Evolutionary conservation across 2,113 vertebrate genomes (phyloP).

Genomic region (Hepsetus odoe): DNA sequence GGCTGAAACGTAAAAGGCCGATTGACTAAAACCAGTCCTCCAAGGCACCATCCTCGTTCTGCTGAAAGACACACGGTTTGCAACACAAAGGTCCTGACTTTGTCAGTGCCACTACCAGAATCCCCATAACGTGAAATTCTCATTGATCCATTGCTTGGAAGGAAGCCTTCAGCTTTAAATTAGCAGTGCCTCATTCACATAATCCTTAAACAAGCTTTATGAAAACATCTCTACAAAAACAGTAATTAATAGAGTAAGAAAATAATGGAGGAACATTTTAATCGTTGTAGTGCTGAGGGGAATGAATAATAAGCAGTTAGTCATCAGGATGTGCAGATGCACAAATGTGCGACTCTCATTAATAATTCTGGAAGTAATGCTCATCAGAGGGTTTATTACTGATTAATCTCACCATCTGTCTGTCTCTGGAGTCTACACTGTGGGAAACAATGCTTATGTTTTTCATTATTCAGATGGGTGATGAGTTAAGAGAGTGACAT

Average conservation of each 20-base stretch:
- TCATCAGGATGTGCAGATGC: constrained; percentile 52
- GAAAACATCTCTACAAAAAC: constrained; percentile 21
- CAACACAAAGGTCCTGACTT: background rate
- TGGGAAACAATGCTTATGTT: constrained; percentile 39
- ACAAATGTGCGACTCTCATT: constrained; percentile 49
- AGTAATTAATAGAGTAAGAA: constrained; percentile 44
- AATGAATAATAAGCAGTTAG: constrained; percentile 50
- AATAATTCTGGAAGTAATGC: constrained; percentile 57
- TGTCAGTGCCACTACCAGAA: constrained; percentile 1
- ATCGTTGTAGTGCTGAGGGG: constrained; percentile 58
- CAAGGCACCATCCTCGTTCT: background rate
- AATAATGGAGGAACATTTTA: constrained; percentile 50
- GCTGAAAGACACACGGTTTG: background rate
- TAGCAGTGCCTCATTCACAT: background rate
- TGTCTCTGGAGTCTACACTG: constrained; percentile 39
- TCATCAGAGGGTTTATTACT: constrained; percentile 55
- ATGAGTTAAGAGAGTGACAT: constrained; percentile 37
- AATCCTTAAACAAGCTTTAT: constrained; percentile 38
- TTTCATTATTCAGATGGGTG: constrained; percentile 51
- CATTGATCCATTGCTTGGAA: background rate
- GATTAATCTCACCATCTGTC: constrained; percentile 61
- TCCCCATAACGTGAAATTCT: constrained; percentile 1
- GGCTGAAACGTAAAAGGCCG: background rate
- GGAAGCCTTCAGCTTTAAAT: background rate
- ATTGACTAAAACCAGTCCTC: background rate